Percentiles rank a stretch among this genome's conserved stretches.
These are phyloP conservation scores for Sarcophaga bullata DNA, from an alignment of 1,140 invertebrate species.

Conservation along the genomic window DNA sequence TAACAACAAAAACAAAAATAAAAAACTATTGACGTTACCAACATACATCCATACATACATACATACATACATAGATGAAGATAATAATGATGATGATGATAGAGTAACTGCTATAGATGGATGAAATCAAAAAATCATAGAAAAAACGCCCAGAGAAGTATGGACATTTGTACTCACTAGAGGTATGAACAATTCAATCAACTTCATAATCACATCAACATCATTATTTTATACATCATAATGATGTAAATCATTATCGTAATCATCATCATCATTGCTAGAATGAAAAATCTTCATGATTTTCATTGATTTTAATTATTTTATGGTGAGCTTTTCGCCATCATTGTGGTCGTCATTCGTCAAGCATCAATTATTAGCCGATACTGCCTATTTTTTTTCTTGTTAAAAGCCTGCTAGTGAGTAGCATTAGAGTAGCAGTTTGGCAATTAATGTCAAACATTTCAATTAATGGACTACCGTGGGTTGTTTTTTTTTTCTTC, in stretches of 20 bases:
- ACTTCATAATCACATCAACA: neutral
- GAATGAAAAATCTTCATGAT: too few relatives aligned
- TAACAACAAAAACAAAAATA: too few relatives aligned
- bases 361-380: neutral
- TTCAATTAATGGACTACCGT: slow-evolving; percentile 32
- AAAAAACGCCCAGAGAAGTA: neutral
- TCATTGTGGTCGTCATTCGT: neutral
- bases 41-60: too few relatives aligned
- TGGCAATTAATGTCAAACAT: slow-evolving; percentile 31
- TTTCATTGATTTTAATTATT: neutral
- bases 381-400: neutral
- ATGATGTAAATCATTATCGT: neutral
- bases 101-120: too few relatives aligned
- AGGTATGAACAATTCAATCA: neutral
- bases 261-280: neutral
- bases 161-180: neutral
- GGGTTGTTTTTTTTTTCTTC: neutral
- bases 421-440: slow-evolving; percentile 9
- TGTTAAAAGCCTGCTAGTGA: neutral
- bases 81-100: neutral
- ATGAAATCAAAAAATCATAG: neutral
- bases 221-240: neutral
- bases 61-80: neutral
- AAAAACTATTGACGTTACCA: too few relatives aligned
- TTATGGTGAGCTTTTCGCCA: neutral